phyloP scores from a whole-genome alignment of 2,888 invertebrate species.

The Poecilus cupreus region DNA sequence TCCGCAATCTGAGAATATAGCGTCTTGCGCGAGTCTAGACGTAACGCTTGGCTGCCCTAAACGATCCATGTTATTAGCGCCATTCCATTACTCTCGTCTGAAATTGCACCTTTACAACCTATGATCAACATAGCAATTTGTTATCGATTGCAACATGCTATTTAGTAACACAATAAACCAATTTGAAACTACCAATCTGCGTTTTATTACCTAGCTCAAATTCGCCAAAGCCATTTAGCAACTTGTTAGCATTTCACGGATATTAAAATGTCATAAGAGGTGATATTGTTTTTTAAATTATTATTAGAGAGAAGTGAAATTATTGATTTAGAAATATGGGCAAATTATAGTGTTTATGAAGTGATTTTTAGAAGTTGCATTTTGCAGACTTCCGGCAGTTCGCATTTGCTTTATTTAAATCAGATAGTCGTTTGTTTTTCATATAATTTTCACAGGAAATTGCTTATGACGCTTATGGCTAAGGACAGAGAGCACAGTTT shows the following conservation, averaged over 20 bases:
- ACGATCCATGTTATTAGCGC: not conserved
- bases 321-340: slow-evolving; percentile 5
- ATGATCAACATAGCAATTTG: not conserved
- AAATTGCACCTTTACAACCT: not conserved
- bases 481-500: not conserved
- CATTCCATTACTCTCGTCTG: not conserved
- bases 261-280: not conserved
- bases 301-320: not conserved
- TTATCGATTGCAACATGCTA: not conserved
- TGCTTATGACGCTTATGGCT: slow-evolving; percentile 7
- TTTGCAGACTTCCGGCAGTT: slow-evolving; percentile 11
- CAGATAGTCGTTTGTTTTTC: slow-evolving; percentile 26
- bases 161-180: slow-evolving; percentile 8
- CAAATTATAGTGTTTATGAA: slow-evolving; percentile 2
- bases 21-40: slow-evolving; percentile 9
- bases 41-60: slow-evolving; percentile 4
- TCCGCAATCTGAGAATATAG: not conserved
- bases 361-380: slow-evolving; percentile 1
- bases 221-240: no score
- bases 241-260: not conserved
- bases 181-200: not conserved
- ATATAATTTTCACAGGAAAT: slow-evolving; percentile 24
- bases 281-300: not conserved
- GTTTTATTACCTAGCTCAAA: not conserved
- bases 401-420: slow-evolving; percentile 11